Base-by-base conservation (phyloP, 1,140 invertebrate species). In the Pachypeltis micranthus region DNA sequence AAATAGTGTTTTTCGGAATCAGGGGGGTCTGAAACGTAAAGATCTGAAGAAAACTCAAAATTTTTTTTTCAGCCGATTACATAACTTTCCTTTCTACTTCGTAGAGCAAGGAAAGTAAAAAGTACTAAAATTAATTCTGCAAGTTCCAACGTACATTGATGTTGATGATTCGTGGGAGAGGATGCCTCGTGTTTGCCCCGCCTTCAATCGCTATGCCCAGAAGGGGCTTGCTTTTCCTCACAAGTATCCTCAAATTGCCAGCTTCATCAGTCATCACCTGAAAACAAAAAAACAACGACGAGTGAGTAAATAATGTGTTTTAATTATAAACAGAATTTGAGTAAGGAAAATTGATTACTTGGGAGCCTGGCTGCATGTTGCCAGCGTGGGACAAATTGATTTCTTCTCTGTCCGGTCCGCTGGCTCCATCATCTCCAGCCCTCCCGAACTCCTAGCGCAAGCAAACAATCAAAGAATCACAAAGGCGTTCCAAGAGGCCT, bases 191-290 rank as follows among this genome's bases (percentile, higher is more conserved):
- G 75, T 97, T 94, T 66, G 88, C 87, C 57, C 95, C 95, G 63
- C 95, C 95, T 79, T 96, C 93, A 69, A 98, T 96, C 57, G 93
- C 93, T 69, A 98, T 93, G 64, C 94, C 94, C 67, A 97, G 81
- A 70, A 93, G 91, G 44, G 92, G 89, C 77, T 93, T 93, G 21
- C 86, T 91, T 76, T 96, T 96, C 75, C 85, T 89, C 66, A 92
- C 88, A 64, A 85, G 88, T 70, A 91, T 87, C 70, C 88, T 80
- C 68, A 90, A 81, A 75, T 90, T 88, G 64, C 89, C 89, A 74
- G 89, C 87, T 73, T 88, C 83, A 76, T 91, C 88, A 66, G 85
- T 81, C 70, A 88, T 83, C 65, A 90, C 85, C 70, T 71, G 61
- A 10, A 60, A 57, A 60, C 21, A 39, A 12, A 70, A 7, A 51